These are phyloP conservation scores for Drosophila repleta DNA, from an alignment of 1,140 invertebrate genomes.

Conservation along the genomic window DNA sequence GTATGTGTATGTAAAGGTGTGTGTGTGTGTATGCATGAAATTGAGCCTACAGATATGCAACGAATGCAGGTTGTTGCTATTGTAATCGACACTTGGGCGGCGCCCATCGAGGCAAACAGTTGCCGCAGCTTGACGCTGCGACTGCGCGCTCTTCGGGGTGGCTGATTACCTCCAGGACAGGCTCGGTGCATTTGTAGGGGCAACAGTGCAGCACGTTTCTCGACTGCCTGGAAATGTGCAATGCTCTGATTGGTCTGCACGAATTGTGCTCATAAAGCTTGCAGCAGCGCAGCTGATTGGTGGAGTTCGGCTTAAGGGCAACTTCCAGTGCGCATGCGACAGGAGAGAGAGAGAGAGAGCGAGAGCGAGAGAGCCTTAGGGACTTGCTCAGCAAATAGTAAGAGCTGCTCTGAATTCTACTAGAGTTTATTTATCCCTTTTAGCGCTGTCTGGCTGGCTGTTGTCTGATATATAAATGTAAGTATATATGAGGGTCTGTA, in stretches of 20 bases:
- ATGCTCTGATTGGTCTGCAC: conserved; percentile 49
- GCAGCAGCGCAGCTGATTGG: conserved; percentile 57
- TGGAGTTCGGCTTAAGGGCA: conserved; percentile 53
- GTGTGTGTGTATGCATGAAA: conserved; percentile 50
- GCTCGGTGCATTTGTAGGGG: conserved; percentile 52
- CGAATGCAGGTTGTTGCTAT: conserved; percentile 54
- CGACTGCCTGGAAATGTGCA: conserved; percentile 72
- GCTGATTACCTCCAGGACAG: background rate
- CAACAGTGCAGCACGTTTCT: conserved; percentile 34
- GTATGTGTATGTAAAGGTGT: conserved; percentile 15
- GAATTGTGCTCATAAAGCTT: conserved; percentile 57
- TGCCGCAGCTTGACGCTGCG: conserved; percentile 37
- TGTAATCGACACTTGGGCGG: conserved; percentile 81
- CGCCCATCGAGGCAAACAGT: conserved; percentile 66
- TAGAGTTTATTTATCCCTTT: conserved; percentile 42
- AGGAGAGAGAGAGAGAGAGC: conserved; percentile 45
- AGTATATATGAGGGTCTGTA: conserved; percentile 14
- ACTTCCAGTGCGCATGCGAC: conserved; percentile 64
- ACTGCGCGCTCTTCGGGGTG: conserved; percentile 55
- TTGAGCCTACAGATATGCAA: conserved; percentile 77
- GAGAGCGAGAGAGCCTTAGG: conserved; percentile 23
- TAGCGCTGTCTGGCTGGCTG: conserved; percentile 34
- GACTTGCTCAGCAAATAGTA: conserved; percentile 76
- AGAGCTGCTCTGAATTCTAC: conserved; percentile 47
- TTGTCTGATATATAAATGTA: conserved; percentile 1